Evolutionary conservation across 2,113 vertebrate species (phyloP), one percentile per base, ranked within the genome.

Genomic region (Narcine bancroftii): DNA sequence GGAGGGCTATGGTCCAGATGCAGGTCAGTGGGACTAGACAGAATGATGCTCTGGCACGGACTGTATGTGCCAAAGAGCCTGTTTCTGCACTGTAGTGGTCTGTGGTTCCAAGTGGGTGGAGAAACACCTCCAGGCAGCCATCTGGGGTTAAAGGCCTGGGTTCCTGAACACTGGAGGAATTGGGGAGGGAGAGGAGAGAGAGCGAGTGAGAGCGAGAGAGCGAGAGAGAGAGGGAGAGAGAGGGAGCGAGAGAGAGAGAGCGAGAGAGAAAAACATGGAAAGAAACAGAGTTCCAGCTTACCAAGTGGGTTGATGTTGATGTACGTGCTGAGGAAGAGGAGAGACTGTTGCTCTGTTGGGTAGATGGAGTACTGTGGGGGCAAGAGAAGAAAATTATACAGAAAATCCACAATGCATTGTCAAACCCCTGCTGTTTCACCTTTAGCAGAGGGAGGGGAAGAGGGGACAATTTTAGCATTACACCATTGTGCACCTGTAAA

Each of bases 261-360:
- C 83, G 94, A 53, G 92, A 81, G 92, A 92, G 45, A 92, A 76
- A 73, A 15, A 75, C n/a, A 0, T 11, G 13, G 0, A 7, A 73
- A 15, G 33, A 36, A 13, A 11, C 36, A n/a, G 6, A n/a, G 66
- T 50, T 79, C 53, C 11, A 79, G 42, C 95, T 95, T 92, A 96
- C 96, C 95, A 96, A 42, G 93, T 96, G 93, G 93, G 94, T 94
- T 21, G 96, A 93, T 93, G 94, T 96, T 21, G 96, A 94, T 76
- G 95, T 93, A 56, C 96, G 94, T 19, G 94, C 96, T 93, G 96
- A 95, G 73, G 96, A 93, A 50, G 93, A 94, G 53, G 93, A 73
- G 72, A 93, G 89, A 69, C 94, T 93, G 92, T 93, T 96, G 93
- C 94, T 96, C 93, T 96, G 96, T 92, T 95, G 96, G 42, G 96